These are phyloP conservation scores for Lasioglossum villosulum DNA, from an alignment of 2,888 invertebrate genomes.

Conservation along the genomic window DNA sequence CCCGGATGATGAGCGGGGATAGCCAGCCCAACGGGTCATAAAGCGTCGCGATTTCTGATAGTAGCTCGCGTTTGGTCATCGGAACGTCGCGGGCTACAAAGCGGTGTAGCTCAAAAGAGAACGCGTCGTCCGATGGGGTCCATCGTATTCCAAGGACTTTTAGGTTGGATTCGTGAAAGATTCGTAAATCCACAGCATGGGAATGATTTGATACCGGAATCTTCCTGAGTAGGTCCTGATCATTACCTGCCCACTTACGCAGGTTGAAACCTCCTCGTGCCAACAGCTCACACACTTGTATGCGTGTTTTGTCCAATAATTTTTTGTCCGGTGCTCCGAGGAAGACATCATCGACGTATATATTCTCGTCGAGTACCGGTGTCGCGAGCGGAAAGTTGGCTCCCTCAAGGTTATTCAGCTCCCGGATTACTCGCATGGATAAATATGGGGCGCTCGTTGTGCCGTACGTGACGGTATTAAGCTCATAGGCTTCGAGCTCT, in stretches of 20 bases:
- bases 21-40: neutral
- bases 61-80: neutral
- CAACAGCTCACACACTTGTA: neutral
- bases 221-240: rapidly evolving
- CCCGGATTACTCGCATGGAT: neutral
- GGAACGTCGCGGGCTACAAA: neutral
- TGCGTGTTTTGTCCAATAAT: rapidly evolving
- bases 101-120: neutral
- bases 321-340: neutral
- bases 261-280: neutral
- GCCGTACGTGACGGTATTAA: too few relatives aligned
- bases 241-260: neutral
- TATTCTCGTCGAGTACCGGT: rapidly evolving
- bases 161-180: neutral
- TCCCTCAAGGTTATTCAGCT: neutral
- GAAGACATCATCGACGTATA: neutral
- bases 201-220: neutral
- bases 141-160: neutral
- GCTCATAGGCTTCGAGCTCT: neutral
- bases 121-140: neutral
- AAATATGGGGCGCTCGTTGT: neutral
- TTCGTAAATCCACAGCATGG: neutral
- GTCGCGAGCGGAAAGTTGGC: neutral
- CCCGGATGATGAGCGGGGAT: neutral
- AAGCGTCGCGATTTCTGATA: neutral